phyloP scores from a whole-genome alignment of 2,797 vertebrate species.

The Tapirus indicus region DNA sequence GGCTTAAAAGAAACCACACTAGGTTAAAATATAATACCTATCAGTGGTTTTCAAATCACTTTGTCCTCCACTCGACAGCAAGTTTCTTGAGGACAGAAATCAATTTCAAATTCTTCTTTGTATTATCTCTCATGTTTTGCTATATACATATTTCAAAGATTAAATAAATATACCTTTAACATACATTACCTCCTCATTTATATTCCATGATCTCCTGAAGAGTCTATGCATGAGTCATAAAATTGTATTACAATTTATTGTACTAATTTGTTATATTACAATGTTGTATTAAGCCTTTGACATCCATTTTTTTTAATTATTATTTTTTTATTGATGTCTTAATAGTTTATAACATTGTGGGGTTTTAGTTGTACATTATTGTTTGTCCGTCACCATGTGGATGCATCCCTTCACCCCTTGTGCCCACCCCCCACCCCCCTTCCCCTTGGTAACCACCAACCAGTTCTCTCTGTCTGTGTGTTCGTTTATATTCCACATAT shows the following conservation, averaged over 20 bases:
- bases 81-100: background rate
- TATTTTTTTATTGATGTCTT: too few species aligned
- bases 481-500: too few species aligned
- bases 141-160: background rate
- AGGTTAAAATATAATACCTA: background rate
- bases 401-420: too few species aligned
- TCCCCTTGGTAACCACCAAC: too few species aligned
- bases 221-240: background rate
- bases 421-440: too few species aligned
- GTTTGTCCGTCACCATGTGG: too few species aligned
- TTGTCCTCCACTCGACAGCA: background rate
- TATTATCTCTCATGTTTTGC: background rate
- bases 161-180: slow-evolving; percentile 22
- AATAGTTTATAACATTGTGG: too few species aligned
- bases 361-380: too few species aligned
- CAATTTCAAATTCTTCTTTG: background rate
- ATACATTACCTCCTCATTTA: background rate
- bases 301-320: too few species aligned
- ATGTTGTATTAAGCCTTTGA: background rate
- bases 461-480: too few species aligned
- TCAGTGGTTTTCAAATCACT: background rate
- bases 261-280: background rate
- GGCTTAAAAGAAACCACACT: slow-evolving; percentile 22
- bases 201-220: background rate
- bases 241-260: background rate